Percentiles rank a stretch among this genome's conserved stretches.
These are phyloP conservation scores for Leptosomus discolor DNA, from an alignment of 2,113 vertebrate genomes.

Conservation along the genomic window DNA sequence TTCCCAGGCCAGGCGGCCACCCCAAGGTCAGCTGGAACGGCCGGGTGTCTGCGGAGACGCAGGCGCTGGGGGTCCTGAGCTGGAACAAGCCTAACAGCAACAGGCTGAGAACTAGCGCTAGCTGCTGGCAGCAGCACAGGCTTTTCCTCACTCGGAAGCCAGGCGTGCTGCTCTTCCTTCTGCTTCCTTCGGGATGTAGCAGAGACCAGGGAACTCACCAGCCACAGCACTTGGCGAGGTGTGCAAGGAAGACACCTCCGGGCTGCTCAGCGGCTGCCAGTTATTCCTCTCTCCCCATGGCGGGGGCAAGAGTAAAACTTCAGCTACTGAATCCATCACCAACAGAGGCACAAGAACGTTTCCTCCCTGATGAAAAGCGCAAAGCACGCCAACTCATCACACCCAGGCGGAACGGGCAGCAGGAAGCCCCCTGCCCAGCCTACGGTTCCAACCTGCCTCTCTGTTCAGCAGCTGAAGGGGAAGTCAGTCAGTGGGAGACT, in stretches of 20 bases:
- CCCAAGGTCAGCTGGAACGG: background rate
- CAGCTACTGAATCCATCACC: background rate
- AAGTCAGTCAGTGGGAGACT: background rate
- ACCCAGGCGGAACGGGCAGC: accelerated
- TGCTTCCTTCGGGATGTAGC: background rate
- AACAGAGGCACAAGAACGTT: background rate
- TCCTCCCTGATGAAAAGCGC: background rate
- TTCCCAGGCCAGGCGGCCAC: background rate
- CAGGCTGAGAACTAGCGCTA: background rate
- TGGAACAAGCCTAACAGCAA: background rate
- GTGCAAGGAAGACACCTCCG: background rate
- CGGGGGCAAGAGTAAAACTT: background rate
- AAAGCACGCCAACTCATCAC: background rate
- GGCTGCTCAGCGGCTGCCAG: background rate
- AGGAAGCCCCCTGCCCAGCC: background rate
- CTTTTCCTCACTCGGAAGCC: background rate
- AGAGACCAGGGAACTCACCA: background rate
- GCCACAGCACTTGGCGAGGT: background rate
- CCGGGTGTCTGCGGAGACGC: background rate
- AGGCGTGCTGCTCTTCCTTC: background rate
- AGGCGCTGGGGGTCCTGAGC: accelerated
- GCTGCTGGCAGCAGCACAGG: background rate
- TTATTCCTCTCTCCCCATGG: background rate
- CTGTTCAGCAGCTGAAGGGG: background rate
- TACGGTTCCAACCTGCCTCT: background rate